Percentiles rank a stretch among this genome's conserved stretches.
Conservation (phyloP, 2,888 invertebrate species). For the Cephus nigrinus region DNA sequence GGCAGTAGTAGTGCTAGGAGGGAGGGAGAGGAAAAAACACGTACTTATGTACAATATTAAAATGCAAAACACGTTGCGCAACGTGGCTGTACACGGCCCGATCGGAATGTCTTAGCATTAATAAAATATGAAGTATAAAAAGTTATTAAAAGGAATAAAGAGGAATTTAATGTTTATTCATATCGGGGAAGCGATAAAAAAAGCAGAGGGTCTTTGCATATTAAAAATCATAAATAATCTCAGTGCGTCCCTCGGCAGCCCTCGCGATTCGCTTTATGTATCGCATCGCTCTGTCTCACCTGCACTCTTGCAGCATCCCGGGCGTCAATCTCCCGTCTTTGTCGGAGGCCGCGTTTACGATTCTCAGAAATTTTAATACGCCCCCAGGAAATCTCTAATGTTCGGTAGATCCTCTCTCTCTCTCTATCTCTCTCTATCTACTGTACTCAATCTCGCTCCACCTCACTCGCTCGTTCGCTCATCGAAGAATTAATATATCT, state of each 20-base stretch:
- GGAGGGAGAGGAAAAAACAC: slow-evolving; percentile 7
- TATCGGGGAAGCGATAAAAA: slow-evolving; percentile 29
- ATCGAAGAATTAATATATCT: background rate
- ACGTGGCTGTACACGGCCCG: slow-evolving; percentile 43
- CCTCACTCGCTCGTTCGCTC: slow-evolving; percentile 15
- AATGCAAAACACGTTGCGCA: slow-evolving; percentile 63
- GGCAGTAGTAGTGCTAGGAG: slow-evolving; percentile 15
- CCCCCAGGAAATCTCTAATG: slow-evolving; percentile 32
- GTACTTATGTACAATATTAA: slow-evolving; percentile 53
- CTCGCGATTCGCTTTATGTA: background rate
- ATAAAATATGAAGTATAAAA: slow-evolving; percentile 61
- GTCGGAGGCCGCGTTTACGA: slow-evolving; percentile 30
- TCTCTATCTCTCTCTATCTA: background rate
- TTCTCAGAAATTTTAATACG: slow-evolving; percentile 39
- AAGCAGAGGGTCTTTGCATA: slow-evolving; percentile 29
- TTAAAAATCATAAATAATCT: slow-evolving; percentile 42
- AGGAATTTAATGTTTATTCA: slow-evolving; percentile 60
- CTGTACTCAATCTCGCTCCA: slow-evolving; percentile 4
- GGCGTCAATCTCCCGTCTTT: slow-evolving; percentile 2
- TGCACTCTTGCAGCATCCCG: background rate
- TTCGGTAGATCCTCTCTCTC: background rate
- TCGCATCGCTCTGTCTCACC: no score
- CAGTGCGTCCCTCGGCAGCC: background rate
- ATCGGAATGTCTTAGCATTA: slow-evolving; percentile 57
- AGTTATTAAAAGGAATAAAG: slow-evolving; percentile 57